phyloP scores from a whole-genome alignment of 64 coral and sea anemone genomes.

The Catalaphyllia jardinei region DNA sequence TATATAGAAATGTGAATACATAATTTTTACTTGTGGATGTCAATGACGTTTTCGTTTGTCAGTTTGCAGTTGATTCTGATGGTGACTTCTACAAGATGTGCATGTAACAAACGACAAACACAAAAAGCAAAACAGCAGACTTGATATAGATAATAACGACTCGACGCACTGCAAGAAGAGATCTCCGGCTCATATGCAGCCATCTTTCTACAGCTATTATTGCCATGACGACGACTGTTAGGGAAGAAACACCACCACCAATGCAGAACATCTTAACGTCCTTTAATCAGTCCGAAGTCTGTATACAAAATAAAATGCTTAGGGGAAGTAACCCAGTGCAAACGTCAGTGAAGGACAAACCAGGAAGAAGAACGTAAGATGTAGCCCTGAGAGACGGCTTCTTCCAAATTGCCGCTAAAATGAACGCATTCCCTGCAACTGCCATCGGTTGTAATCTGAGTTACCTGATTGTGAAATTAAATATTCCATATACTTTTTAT shows the following conservation, averaged over 20 bases:
- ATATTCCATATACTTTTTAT: no score
- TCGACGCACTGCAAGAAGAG: neutral
- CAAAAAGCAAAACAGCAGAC: neutral
- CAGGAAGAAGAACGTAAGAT: constrained; percentile 3
- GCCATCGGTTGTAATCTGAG: no score
- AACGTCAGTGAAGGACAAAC: neutral
- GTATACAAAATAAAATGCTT: neutral
- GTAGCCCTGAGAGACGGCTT: neutral
- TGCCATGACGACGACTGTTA: neutral
- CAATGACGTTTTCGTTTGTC: neutral
- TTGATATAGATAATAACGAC: neutral
- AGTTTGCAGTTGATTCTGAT: constrained; percentile 2
- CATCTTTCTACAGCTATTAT: neutral
- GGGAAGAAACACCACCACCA: neutral
- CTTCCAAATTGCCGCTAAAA: constrained; percentile 1
- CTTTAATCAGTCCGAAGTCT: neutral
- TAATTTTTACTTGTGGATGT: neutral
- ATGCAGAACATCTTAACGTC: neutral
- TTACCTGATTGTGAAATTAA: no score
- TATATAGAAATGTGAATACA: neutral
- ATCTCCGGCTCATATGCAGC: neutral
- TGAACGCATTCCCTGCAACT: neutral
- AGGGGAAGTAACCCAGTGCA: neutral
- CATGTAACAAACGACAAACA: neutral
- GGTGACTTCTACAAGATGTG: no score